Evolutionary conservation across 2,797 vertebrate genomes (phyloP).

Genomic region (Otus scops): DNA sequence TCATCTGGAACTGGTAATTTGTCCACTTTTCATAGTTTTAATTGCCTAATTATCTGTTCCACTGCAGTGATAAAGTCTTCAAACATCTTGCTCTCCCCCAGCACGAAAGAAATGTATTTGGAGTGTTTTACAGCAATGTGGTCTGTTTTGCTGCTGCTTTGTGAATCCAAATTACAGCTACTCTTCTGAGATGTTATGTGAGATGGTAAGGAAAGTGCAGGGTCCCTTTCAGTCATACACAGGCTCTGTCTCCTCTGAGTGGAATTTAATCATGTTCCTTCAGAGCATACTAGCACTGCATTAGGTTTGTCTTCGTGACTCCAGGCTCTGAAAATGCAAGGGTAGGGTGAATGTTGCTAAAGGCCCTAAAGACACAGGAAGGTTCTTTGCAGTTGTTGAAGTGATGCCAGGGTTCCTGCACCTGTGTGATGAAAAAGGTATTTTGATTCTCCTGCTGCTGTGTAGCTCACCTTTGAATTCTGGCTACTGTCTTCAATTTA

Average conservation of each 20-base stretch:
- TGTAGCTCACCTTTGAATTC: neutral
- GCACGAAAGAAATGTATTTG: neutral
- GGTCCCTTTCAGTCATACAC: neutral
- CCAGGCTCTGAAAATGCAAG: neutral
- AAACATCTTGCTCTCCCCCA: neutral
- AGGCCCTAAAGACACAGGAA: neutral
- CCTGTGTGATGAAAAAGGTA: neutral
- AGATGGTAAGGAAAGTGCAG: neutral
- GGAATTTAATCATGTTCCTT: neutral
- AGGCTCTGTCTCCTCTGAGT: neutral
- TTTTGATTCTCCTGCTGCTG: neutral
- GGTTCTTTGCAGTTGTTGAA: neutral
- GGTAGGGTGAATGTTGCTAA: neutral
- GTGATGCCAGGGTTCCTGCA: neutral
- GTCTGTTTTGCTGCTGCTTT: neutral
- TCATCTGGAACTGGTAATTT: constrained; percentile 35
- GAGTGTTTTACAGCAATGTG: neutral
- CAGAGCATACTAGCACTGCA: neutral
- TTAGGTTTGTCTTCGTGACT: neutral
- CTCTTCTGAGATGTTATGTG: neutral
- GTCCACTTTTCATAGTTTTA: constrained; percentile 46
- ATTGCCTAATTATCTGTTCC: constrained; percentile 51
- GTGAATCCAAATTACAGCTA: neutral
- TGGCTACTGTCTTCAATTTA: neutral
- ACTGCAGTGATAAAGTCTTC: constrained; percentile 25